phyloP scores from a whole-genome alignment of 2,888 invertebrate genomes.

The Acleris emargana region DNA sequence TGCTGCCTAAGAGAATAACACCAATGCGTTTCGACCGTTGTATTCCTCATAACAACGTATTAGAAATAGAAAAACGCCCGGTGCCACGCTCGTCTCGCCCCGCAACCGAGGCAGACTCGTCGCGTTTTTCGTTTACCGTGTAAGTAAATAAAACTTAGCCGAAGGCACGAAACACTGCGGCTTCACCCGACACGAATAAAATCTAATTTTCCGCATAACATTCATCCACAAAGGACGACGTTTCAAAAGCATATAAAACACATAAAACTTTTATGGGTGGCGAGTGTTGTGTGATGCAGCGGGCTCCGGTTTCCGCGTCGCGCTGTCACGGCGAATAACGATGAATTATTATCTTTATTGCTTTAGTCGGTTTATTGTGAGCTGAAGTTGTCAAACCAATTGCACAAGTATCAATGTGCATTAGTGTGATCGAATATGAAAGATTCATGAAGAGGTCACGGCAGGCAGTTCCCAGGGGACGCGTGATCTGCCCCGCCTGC shows the following conservation, averaged over 20 bases:
- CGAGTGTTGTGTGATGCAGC: slow-evolving; percentile 22
- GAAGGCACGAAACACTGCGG: slow-evolving; percentile 60
- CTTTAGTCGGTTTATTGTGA: not conserved
- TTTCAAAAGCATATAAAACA: slow-evolving; percentile 25
- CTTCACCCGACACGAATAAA: slow-evolving; percentile 41
- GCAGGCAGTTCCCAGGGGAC: slow-evolving; percentile 39
- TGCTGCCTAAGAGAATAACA: too few relatives aligned
- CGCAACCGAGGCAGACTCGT: slow-evolving; percentile 47
- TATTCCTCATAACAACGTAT: slow-evolving; percentile 69
- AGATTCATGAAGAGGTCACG: slow-evolving; percentile 46
- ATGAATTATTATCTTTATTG: not conserved
- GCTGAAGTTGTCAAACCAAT: slow-evolving; percentile 6
- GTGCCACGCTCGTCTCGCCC: slow-evolving; percentile 52
- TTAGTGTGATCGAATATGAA: slow-evolving; percentile 50
- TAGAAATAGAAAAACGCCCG: slow-evolving; percentile 61
- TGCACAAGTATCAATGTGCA: slow-evolving; percentile 33
- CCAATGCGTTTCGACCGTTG: not conserved
- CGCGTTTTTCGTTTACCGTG: slow-evolving; percentile 61
- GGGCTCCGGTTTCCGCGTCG: not conserved
- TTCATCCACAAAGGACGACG: slow-evolving; percentile 24
- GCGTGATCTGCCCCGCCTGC: slow-evolving; percentile 45
- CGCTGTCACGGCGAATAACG: not conserved
- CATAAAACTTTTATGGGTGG: slow-evolving; percentile 14
- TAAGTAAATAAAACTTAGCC: slow-evolving; percentile 76
- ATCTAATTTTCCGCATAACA: slow-evolving; percentile 30